These are phyloP conservation scores for Anhinga anhinga DNA, from an alignment of 2,113 vertebrate genomes.

Conservation along the genomic window DNA sequence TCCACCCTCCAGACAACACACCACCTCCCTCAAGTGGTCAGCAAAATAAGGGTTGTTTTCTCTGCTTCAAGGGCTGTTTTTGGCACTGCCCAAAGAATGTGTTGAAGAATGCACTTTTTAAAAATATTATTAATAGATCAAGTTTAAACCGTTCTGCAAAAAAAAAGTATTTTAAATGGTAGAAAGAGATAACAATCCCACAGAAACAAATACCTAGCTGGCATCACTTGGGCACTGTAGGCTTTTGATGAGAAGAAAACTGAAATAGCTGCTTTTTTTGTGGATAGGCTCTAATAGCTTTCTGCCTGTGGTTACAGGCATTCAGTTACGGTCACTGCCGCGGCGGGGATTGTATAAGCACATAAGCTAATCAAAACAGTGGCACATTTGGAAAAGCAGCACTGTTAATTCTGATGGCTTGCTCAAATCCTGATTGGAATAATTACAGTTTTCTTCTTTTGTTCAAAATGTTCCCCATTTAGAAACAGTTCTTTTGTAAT, in stretches of 20 bases:
- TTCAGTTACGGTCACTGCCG: slow-evolving; percentile 7
- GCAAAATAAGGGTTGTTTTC: slow-evolving; percentile 27
- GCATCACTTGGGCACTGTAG: not conserved
- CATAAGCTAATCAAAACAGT: slow-evolving; percentile 36
- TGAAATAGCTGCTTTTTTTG: slow-evolving; percentile 13
- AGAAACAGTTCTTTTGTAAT: slow-evolving; percentile 27
- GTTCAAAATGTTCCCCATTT: slow-evolving; percentile 32
- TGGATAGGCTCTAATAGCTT: slow-evolving; percentile 21
- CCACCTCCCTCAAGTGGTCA: slow-evolving; percentile 76
- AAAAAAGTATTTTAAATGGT: not conserved
- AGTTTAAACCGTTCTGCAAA: not conserved
- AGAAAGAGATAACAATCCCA: not conserved
- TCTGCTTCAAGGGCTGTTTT: slow-evolving; percentile 14
- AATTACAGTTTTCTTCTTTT: slow-evolving; percentile 38
- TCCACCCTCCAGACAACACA: slow-evolving; percentile 63
- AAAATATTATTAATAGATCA: not conserved
- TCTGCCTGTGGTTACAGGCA: not conserved
- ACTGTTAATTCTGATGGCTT: slow-evolving; percentile 33
- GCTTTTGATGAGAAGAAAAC: not conserved
- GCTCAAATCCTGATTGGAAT: slow-evolving; percentile 46
- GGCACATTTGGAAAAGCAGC: slow-evolving; percentile 32
- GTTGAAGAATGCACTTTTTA: not conserved
- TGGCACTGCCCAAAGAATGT: slow-evolving; percentile 2
- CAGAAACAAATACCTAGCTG: not conserved
- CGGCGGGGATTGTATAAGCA: not conserved